Conservation (phyloP, 2,888 invertebrate genomes). For the Epinotia bilunana region DNA sequence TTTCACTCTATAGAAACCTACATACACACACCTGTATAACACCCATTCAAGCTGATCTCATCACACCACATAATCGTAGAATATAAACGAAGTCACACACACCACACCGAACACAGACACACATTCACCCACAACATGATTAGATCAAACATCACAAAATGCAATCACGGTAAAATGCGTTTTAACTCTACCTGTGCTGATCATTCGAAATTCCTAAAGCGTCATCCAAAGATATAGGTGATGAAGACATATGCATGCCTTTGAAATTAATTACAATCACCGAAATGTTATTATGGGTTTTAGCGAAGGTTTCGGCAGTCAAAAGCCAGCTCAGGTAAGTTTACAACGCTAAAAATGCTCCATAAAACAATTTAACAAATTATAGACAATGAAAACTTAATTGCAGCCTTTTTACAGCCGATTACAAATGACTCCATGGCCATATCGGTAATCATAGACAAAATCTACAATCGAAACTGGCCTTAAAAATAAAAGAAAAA, state of each 20-base stretch:
- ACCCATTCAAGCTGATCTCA: conserved; percentile 49
- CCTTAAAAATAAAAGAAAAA: conserved; percentile 26
- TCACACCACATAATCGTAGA: conserved; percentile 65
- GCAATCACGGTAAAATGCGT: conserved; percentile 53
- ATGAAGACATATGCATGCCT: neutral
- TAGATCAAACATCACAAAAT: conserved; percentile 64
- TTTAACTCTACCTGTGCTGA: conserved; percentile 12
- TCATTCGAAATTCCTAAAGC: neutral
- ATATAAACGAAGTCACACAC: conserved; percentile 50
- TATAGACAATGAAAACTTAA: conserved; percentile 76
- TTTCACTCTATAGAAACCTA: conserved; percentile 13
- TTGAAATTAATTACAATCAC: neutral
- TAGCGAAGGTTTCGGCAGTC: neutral
- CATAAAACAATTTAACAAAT: conserved; percentile 46
- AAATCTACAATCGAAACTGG: conserved; percentile 19
- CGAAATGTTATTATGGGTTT: neutral
- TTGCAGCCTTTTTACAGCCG: conserved; percentile 54
- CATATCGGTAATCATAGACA: conserved; percentile 21
- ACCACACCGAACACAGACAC: conserved; percentile 50
- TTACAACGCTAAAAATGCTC: conserved; percentile 20
- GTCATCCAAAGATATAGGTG: neutral
- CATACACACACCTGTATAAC: conserved; percentile 20
- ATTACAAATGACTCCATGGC: conserved; percentile 30
- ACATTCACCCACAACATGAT: conserved; percentile 56
- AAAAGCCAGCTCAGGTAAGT: neutral